phyloP scores from a whole-genome alignment of 1,140 invertebrate species.

The Hirudo medicinalis region DNA sequence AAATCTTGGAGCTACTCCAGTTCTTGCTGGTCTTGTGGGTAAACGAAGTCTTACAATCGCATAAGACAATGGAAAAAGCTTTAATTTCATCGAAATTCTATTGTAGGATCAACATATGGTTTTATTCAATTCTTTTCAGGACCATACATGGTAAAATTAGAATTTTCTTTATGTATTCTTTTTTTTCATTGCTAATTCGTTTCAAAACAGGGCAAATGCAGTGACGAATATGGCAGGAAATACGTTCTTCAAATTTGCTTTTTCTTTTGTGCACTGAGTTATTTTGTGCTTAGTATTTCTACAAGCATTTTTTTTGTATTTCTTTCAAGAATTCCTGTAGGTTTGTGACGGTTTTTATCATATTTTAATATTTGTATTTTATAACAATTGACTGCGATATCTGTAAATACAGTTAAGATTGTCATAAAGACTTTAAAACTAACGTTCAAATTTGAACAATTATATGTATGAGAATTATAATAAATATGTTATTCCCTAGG shows the following conservation, averaged over 20 bases:
- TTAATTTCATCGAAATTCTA: no score
- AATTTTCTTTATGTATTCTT: background rate
- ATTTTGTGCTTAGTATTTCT: conserved; percentile 31
- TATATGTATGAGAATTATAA: no score
- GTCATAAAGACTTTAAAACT: no score
- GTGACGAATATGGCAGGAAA: conserved; percentile 34
- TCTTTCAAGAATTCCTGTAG: conserved; percentile 33
- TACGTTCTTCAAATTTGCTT: conserved; percentile 33
- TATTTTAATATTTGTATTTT: background rate
- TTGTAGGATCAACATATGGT: conserved; percentile 50
- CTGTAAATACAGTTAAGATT: background rate
- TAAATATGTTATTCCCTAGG: conserved; percentile 41
- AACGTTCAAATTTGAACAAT: no score
- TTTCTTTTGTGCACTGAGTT: conserved; percentile 32
- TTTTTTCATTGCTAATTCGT: conserved; percentile 3
- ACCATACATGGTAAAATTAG: conserved; percentile 48
- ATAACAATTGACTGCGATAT: background rate
- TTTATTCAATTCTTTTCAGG: conserved; percentile 53
- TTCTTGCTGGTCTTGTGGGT: conserved; percentile 47
- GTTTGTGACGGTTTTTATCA: conserved; percentile 25
- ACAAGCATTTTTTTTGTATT: conserved; percentile 31
- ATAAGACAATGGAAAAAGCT: no score
- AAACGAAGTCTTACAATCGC: no score
- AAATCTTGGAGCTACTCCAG: conserved; percentile 49
- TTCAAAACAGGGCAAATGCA: conserved; percentile 44